Evolutionary conservation across 2,888 invertebrate genomes (phyloP).

Genomic region (Cataglyphis altisquamis): DNA sequence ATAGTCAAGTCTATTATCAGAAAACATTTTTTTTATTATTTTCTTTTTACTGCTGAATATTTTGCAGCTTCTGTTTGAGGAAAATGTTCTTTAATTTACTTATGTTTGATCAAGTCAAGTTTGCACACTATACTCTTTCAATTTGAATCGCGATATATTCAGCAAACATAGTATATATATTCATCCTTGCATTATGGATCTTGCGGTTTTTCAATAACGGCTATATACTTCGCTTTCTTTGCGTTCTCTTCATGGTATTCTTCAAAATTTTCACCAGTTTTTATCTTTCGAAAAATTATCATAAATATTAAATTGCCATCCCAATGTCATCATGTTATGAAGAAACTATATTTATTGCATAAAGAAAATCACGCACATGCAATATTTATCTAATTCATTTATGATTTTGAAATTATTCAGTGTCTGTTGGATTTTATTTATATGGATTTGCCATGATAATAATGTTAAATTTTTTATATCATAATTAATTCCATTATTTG

Average conservation of each 20-base stretch:
- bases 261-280: neutral
- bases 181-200: slow-evolving; percentile 1
- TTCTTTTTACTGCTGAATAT: neutral
- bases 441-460: neutral
- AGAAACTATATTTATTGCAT: neutral
- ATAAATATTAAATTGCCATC: neutral
- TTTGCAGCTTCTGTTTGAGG: neutral
- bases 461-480: neutral
- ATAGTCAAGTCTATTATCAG: neutral
- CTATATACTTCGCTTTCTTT: neutral
- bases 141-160: neutral
- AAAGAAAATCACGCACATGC: neutral
- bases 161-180: neutral
- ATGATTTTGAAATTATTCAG: neutral
- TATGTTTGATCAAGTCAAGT: neutral
- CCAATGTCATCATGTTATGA: neutral
- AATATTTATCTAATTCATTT: neutral
- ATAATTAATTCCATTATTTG: neutral
- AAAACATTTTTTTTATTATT: neutral
- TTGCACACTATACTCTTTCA: neutral
- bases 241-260: neutral
- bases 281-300: neutral
- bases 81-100: neutral
- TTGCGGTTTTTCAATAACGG: neutral
- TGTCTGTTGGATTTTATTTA: neutral